Evolutionary conservation across 2,797 vertebrate species (phyloP).

Genomic region (Coendou prehensilis): DNA sequence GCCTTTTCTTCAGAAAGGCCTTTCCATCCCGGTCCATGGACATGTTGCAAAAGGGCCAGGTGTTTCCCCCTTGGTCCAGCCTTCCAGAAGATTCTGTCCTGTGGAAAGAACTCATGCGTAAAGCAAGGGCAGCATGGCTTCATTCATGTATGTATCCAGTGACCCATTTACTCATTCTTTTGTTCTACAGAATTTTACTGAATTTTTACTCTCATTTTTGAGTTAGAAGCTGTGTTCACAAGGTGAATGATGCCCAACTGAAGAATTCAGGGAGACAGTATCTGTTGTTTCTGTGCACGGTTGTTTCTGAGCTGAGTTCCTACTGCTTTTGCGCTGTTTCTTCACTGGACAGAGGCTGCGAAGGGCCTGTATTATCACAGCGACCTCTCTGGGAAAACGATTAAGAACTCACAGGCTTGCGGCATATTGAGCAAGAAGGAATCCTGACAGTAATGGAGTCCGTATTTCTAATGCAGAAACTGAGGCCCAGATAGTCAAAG

Average conservation of each 20-base stretch:
- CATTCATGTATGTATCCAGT: background rate
- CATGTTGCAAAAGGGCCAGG: background rate
- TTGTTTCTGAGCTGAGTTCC: background rate
- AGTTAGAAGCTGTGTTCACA: background rate
- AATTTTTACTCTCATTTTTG: background rate
- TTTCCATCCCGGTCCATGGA: background rate
- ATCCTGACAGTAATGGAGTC: background rate
- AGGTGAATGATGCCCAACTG: background rate
- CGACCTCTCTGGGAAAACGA: background rate
- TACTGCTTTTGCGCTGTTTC: background rate
- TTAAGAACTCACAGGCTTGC: background rate
- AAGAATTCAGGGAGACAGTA: background rate
- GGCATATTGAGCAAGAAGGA: background rate
- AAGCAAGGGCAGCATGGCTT: background rate
- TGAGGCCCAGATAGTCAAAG: background rate
- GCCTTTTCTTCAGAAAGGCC: background rate
- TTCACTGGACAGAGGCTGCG: background rate
- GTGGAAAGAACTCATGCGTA: background rate
- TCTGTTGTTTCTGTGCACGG: background rate
- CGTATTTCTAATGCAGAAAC: background rate
- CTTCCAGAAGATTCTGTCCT: constrained; percentile 34
- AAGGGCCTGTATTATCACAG: background rate
- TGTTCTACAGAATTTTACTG: background rate
- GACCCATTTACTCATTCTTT: background rate
- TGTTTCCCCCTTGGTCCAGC: background rate